Percentiles rank a stretch among this genome's conserved stretches.
These are phyloP conservation scores for Rhinopomastus cyanomelas DNA, from an alignment of 2,113 vertebrate genomes.

Conservation along the genomic window DNA sequence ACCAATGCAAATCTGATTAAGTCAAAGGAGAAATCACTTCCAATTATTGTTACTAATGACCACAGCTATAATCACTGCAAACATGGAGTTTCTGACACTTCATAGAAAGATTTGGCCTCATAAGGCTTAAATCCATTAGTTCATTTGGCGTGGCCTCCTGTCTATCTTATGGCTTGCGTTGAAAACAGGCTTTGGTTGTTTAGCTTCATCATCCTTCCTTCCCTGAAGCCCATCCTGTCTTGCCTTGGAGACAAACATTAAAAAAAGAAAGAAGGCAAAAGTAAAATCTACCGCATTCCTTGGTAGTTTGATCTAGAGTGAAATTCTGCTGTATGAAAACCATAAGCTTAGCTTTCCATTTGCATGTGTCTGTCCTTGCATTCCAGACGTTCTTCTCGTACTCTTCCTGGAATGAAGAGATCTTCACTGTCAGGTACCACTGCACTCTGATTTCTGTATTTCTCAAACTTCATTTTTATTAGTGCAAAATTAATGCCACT, in stretches of 20 bases:
- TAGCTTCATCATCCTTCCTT: not conserved
- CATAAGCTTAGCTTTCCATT: not conserved
- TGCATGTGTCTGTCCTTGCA: not conserved
- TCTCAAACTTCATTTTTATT: not conserved
- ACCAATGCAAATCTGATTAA: conserved; percentile 33
- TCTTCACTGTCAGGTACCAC: not conserved
- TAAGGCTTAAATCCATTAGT: conserved; percentile 29
- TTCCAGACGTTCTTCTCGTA: not conserved
- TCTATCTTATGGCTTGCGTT: not conserved
- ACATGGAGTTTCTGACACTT: conserved; percentile 1
- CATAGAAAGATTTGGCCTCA: not conserved
- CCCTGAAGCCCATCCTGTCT: not conserved
- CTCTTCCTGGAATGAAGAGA: not conserved
- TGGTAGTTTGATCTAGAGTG: not conserved
- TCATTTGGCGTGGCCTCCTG: conserved; percentile 13
- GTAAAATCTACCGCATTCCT: not conserved
- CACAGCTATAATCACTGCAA: conserved; percentile 12
- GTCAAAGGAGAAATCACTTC: not conserved
- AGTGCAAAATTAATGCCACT: not conserved
- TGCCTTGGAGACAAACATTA: not conserved
- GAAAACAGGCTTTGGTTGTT: not conserved
- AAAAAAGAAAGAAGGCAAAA: not conserved
- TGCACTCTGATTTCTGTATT: not conserved
- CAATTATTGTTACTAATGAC: conserved; percentile 59
- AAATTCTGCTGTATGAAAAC: not conserved